A percentile compares a stretch with the other conserved stretches of the same genome.
Evolutionary conservation across 23 tunicate genomes (phyloP).

Genomic region (Ascidia mentula): DNA sequence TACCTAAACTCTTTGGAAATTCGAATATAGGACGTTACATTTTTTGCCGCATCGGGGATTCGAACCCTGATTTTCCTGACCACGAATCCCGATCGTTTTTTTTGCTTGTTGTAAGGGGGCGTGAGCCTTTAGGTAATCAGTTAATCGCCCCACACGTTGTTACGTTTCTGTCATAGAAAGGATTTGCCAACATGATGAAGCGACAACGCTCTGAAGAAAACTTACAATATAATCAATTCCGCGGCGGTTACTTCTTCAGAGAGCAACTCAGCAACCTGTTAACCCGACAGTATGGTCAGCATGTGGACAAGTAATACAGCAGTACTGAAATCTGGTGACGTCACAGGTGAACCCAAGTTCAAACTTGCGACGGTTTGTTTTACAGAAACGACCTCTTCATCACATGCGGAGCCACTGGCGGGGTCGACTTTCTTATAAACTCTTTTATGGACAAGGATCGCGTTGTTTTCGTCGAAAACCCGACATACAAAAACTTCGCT

Average conservation of each 20-base stretch:
- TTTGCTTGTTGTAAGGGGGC: too few species aligned
- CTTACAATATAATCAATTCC: conserved; percentile 47
- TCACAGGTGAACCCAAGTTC: too few species aligned
- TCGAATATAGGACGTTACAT: too few species aligned
- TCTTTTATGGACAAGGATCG: conserved; percentile 7
- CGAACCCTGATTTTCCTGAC: too few species aligned
- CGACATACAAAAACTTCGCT: conserved; percentile 10
- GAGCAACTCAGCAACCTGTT: conserved; percentile 35
- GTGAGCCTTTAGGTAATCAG: too few species aligned
- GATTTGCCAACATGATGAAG: neutral
- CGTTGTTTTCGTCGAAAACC: conserved; percentile 36
- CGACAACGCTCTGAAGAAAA: conserved; percentile 49
- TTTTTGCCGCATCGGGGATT: too few species aligned
- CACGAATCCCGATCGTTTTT: too few species aligned
- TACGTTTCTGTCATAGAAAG: neutral
- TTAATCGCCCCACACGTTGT: too few species aligned
- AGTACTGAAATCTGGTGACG: too few species aligned
- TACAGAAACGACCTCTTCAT: conserved; percentile 28
- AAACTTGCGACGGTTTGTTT: too few species aligned
- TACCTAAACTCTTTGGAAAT: too few species aligned
- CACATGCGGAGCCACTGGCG: conserved; percentile 34
- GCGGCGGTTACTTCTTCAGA: conserved; percentile 9
- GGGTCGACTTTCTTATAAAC: neutral
- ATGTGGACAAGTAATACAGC: conserved; percentile 47
- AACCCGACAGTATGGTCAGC: conserved; percentile 23